Percentiles rank a stretch among this genome's conserved stretches.
phyloP scores from a whole-genome alignment of 2,113 vertebrate genomes.

The Myocastor coypus region DNA sequence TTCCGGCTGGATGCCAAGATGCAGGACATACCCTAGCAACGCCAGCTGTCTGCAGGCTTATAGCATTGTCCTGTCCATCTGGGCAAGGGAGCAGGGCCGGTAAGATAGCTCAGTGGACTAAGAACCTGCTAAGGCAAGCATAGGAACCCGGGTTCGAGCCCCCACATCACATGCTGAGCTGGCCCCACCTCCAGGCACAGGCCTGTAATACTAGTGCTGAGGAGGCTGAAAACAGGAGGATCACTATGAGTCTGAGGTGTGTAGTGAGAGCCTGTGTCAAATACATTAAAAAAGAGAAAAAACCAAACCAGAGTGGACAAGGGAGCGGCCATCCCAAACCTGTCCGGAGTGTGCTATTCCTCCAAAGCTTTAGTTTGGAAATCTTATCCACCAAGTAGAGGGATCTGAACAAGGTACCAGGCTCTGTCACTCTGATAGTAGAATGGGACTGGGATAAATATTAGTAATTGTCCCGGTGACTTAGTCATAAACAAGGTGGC shows the following conservation, averaged over 20 bases:
- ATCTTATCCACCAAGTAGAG: neutral
- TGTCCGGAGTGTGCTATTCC: neutral
- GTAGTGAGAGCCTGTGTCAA: too few species aligned
- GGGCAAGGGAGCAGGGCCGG: neutral
- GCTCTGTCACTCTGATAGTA: neutral
- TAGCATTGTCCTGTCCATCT: neutral
- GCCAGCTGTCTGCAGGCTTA: neutral
- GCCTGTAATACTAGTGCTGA: too few species aligned
- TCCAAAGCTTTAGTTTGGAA: neutral
- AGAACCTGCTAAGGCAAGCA: too few species aligned
- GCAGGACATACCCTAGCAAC: rapidly evolving
- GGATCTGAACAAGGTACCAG: neutral
- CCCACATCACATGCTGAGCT: too few species aligned
- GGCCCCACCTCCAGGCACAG: too few species aligned
- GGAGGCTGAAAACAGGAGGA: too few species aligned
- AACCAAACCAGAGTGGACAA: too few species aligned
- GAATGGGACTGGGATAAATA: neutral
- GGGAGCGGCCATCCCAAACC: neutral
- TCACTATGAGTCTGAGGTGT: too few species aligned
- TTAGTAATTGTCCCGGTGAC: neutral
- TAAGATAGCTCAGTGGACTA: too few species aligned
- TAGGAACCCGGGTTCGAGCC: too few species aligned
- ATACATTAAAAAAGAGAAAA: too few species aligned
- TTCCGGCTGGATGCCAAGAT: neutral
- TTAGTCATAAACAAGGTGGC: neutral